These are phyloP conservation scores for Philotrypesis tridentata DNA, from an alignment of 1,140 invertebrate species.

Conservation along the genomic window DNA sequence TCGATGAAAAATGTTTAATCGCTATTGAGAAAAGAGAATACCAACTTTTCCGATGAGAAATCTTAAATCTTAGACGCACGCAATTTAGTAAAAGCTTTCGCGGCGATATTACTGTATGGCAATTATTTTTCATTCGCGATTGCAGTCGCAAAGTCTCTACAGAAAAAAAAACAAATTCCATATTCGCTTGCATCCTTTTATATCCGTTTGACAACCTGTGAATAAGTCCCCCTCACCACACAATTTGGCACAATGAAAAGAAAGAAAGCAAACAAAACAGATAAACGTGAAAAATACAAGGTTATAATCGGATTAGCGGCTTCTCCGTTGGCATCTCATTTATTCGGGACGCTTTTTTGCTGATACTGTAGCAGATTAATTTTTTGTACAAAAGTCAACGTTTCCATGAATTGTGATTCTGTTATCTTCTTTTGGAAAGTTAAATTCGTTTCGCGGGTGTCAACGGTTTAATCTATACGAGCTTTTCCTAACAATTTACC, in stretches of 20 bases:
- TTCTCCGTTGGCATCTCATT: neutral
- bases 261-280: neutral
- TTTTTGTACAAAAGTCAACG: too few species aligned
- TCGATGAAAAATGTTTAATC: neutral
- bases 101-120: neutral
- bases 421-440: too few species aligned
- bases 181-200: neutral
- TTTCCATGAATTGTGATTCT: too few species aligned
- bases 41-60: neutral
- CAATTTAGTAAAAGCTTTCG: neutral
- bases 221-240: neutral
- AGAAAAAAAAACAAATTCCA: neutral
- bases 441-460: neutral
- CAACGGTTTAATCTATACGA: neutral
- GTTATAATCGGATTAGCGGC: neutral
- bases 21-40: neutral
- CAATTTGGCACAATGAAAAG: neutral
- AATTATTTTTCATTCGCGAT: constrained; percentile 19
- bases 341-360: neutral
- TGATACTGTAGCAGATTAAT: too few species aligned
- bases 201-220: neutral
- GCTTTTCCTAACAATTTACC: too few species aligned
- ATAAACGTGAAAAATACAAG: neutral
- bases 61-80: neutral
- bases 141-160: neutral